Conservation (phyloP, 2,888 invertebrate genomes). For the Quadriops clusia region DNA sequence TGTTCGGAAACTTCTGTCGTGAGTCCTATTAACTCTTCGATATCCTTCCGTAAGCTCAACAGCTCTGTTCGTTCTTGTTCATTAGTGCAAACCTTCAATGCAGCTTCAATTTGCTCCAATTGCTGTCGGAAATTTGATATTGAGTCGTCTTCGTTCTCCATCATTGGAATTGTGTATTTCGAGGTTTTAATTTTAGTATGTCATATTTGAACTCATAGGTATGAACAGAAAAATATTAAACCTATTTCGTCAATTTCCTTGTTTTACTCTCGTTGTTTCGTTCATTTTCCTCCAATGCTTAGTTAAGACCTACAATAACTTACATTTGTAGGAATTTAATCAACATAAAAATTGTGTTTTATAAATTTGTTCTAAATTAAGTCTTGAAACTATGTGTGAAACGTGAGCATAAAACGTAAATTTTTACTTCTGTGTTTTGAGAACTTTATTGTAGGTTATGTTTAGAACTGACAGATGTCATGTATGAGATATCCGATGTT, state of each 20-base stretch:
- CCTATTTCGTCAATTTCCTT: conserved; percentile 6
- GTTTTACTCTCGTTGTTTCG: conserved; percentile 1
- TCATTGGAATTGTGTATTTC: too few relatives aligned
- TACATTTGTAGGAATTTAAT: too few relatives aligned
- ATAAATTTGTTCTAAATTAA: too few relatives aligned
- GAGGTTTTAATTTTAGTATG: too few relatives aligned
- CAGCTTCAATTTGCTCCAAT: conserved; percentile 51
- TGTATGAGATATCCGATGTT: too few relatives aligned
- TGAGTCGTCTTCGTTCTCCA: too few relatives aligned
- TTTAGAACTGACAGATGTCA: too few relatives aligned
- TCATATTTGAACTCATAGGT: too few relatives aligned
- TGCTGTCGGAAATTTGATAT: conserved; percentile 26
- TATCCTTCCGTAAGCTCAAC: conserved; percentile 47
- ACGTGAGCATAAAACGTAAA: neutral
- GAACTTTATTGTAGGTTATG: too few relatives aligned
- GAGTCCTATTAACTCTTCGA: conserved; percentile 55
- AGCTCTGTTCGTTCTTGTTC: conserved; percentile 46
- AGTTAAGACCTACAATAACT: too few relatives aligned
- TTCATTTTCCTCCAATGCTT: neutral
- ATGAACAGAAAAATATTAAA: conserved; percentile 4
- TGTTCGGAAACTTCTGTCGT: conserved; percentile 51
- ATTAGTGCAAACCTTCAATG: conserved; percentile 39
- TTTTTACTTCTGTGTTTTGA: conserved; percentile 1
- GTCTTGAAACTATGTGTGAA: neutral
- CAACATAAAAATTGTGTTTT: too few relatives aligned